These are phyloP conservation scores for Pterophyllum scalare DNA, from an alignment of 2,113 vertebrate genomes.

Conservation along the genomic window DNA sequence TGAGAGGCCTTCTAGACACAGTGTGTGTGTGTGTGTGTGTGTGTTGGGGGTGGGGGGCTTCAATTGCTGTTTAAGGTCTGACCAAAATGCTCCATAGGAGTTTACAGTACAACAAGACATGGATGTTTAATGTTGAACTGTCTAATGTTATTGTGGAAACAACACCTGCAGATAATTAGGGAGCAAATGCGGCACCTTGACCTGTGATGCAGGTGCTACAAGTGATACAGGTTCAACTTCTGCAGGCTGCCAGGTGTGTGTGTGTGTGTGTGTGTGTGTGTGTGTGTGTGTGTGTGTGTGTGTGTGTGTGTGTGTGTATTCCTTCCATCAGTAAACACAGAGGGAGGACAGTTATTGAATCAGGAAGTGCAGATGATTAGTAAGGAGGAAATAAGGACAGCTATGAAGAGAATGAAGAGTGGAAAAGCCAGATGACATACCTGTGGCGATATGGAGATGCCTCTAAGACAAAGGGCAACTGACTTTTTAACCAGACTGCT, in stretches of 20 bases:
- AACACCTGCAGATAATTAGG: not conserved
- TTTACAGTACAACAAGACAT: not conserved
- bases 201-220: not conserved
- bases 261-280: too few relatives aligned
- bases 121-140: not conserved
- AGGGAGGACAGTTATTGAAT: not conserved
- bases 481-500: not conserved
- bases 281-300: not conserved
- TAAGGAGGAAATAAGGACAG: not conserved
- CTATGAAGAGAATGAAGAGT: not conserved
- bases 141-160: not conserved
- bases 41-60: too few relatives aligned
- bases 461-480: not conserved
- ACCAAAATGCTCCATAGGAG: not conserved
- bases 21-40: too few relatives aligned
- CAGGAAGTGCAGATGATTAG: not conserved
- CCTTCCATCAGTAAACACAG: not conserved
- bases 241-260: not conserved
- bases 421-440: not conserved
- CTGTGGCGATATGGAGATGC: not conserved
- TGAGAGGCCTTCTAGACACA: not conserved
- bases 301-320: not conserved
- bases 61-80: not conserved
- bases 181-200: not conserved
- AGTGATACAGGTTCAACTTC: slow-evolving; percentile 1